Conservation (phyloP, 53 echinoderm and acorn worm genomes). For the Mesocentrotus franciscanus region DNA sequence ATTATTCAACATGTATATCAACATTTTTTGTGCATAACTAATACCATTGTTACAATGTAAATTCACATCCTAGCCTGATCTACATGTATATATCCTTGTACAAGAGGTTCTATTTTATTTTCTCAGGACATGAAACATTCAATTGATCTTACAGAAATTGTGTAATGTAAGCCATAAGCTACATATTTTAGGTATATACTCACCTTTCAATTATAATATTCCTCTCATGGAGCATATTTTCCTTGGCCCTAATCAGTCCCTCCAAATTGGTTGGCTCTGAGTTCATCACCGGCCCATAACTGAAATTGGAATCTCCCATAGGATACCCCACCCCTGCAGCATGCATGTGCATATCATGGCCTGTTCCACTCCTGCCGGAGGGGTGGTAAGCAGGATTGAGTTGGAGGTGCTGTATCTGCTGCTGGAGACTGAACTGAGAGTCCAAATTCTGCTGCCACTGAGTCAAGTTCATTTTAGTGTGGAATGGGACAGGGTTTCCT, state of each 20-base stretch:
- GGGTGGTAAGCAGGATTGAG: conserved; percentile 49
- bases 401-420: conserved; percentile 67
- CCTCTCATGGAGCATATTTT: conserved; percentile 90
- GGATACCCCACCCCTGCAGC: not conserved
- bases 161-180: too few relatives aligned
- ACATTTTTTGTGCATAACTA: too few relatives aligned
- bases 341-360: conserved; percentile 34
- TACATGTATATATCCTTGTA: too few relatives aligned
- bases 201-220: conserved; percentile 95
- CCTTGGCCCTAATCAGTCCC: conserved; percentile 92
- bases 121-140: too few relatives aligned
- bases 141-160: too few relatives aligned
- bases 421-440: conserved; percentile 44
- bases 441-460: conserved; percentile 67
- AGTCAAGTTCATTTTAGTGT: conserved; percentile 59
- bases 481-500: conserved; percentile 37
- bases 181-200: not conserved
- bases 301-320: conserved; percentile 41
- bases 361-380: conserved; percentile 46
- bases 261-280: conserved; percentile 70
- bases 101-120: too few relatives aligned
- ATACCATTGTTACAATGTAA: too few relatives aligned
- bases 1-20: too few relatives aligned
- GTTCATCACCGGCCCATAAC: conserved; percentile 49
- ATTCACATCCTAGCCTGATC: too few relatives aligned